Evolutionary conservation across 2,888 invertebrate species (phyloP).

Genomic region (Tyria jacobaeae): DNA sequence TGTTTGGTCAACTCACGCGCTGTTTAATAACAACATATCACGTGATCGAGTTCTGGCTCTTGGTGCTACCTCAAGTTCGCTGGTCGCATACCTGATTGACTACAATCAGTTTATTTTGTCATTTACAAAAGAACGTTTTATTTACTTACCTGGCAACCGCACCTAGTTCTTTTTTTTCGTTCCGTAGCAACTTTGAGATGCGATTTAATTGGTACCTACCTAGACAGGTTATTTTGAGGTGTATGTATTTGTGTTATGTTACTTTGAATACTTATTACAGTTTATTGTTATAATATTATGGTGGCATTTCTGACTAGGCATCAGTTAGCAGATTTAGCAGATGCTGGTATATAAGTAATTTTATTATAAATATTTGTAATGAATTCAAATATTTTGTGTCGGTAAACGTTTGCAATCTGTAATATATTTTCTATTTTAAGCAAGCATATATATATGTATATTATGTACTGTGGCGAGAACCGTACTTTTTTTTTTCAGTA

Average conservation of each 20-base stretch:
- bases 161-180: slow-evolving; percentile 66
- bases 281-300: slow-evolving; percentile 17
- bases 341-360: too few species aligned
- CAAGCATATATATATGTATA: too few species aligned
- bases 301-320: too few species aligned
- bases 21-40: slow-evolving; percentile 54
- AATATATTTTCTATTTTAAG: too few species aligned
- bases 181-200: slow-evolving; percentile 54
- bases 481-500: background rate
- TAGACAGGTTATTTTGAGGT: slow-evolving; percentile 65
- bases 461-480: too few species aligned
- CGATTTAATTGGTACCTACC: slow-evolving; percentile 60
- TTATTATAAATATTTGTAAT: too few species aligned
- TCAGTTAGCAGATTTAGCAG: too few species aligned
- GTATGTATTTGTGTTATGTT: slow-evolving; percentile 12
- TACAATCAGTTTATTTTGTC: slow-evolving; percentile 21
- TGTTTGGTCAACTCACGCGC: slow-evolving; percentile 51
- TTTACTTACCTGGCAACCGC: slow-evolving; percentile 67
- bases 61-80: background rate
- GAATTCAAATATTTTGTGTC: too few species aligned
- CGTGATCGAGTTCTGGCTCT: slow-evolving; percentile 41
- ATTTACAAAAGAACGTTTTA: slow-evolving; percentile 39
- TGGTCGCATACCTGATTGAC: slow-evolving; percentile 23
- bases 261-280: slow-evolving; percentile 36
- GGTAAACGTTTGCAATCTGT: too few species aligned